Percentiles rank a stretch among this genome's conserved stretches.
These are phyloP conservation scores for Amblyjoppa proteus DNA, from an alignment of 2,888 invertebrate genomes.

Conservation along the genomic window DNA sequence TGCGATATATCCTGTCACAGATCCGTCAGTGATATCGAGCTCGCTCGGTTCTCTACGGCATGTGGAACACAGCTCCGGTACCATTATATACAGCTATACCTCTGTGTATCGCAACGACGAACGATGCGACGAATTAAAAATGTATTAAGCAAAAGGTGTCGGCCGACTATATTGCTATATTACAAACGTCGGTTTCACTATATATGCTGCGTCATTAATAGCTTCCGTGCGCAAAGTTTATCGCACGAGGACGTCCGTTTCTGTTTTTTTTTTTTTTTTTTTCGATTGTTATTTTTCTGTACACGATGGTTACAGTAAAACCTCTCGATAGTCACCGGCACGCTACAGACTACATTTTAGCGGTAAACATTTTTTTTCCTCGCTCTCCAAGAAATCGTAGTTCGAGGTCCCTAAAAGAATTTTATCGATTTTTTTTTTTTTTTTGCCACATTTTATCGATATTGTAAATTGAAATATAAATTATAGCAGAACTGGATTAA, in stretches of 20 bases:
- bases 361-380: background rate
- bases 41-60: slow-evolving; percentile 44
- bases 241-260: slow-evolving; percentile 43
- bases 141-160: slow-evolving; percentile 80
- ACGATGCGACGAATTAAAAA: slow-evolving; percentile 80
- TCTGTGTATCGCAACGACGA: slow-evolving; percentile 46
- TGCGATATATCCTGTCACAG: slow-evolving; percentile 82
- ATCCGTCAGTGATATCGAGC: slow-evolving; percentile 82
- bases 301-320: background rate
- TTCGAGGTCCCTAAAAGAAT: background rate
- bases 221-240: slow-evolving; percentile 60
- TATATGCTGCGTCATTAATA: slow-evolving; percentile 63
- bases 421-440: background rate
- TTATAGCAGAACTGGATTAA: slow-evolving; percentile 34
- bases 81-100: slow-evolving; percentile 22
- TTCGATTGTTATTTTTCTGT: background rate
- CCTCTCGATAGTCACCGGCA: background rate
- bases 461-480: background rate
- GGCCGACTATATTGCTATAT: slow-evolving; percentile 48
- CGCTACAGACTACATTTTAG: background rate
- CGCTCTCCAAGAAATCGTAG: background rate
- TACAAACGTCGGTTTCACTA: slow-evolving; percentile 17
- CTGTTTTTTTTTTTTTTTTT: background rate
- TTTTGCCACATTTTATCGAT: background rate
- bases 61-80: slow-evolving; percentile 63